Conservation (phyloP, 2,888 invertebrate genomes). For the Heliconius aoede region DNA sequence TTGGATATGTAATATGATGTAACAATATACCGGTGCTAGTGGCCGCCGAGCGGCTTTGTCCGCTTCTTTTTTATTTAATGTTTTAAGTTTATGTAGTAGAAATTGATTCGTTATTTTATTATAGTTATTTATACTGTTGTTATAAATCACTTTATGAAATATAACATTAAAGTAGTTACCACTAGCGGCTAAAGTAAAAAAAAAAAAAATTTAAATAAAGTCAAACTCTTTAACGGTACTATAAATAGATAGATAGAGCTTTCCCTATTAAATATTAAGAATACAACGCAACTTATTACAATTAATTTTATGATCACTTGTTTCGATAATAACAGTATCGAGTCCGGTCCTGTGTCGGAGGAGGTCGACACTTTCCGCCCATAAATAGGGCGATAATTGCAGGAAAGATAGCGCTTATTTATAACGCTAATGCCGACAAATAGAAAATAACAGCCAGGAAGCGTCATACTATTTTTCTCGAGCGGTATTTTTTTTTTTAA, state of each 20-base stretch:
- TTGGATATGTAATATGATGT: no score
- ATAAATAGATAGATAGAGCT: neutral
- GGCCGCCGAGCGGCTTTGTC: no score
- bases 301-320: conserved; percentile 25
- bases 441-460: conserved; percentile 40
- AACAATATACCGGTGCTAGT: no score
- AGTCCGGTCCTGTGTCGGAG: conserved; percentile 52
- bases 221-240: neutral
- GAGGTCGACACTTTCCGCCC: conserved; percentile 68
- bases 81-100: no score
- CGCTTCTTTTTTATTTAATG: no score
- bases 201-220: no score
- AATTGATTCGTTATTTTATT: no score
- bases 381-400: conserved; percentile 72
- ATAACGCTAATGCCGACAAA: conserved; percentile 56
- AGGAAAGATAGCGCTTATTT: conserved; percentile 68
- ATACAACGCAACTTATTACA: neutral
- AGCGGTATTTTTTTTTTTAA: conserved; percentile 37
- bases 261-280: neutral
- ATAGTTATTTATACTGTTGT: no score
- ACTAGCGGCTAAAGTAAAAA: no score
- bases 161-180: no score
- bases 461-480: conserved; percentile 36
- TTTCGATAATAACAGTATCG: conserved; percentile 44
- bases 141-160: no score